Base-by-base conservation (phyloP, 2,113 vertebrate species). In the Mesoclemmys tuberculata region DNA sequence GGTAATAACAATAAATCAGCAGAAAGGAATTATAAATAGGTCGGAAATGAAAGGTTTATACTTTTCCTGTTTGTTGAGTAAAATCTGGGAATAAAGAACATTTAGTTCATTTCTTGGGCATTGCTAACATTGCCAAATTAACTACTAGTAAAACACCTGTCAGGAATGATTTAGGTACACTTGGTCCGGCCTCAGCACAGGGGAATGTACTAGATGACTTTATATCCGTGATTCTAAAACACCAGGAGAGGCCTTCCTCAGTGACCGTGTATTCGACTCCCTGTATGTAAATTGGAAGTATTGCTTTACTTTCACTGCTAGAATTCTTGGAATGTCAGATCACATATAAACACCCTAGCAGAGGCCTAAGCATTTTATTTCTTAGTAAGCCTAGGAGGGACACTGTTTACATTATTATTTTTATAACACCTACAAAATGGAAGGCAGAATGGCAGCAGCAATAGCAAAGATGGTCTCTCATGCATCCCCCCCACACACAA, bases 221-320 rank as follows among this genome's bases (percentile, higher is more conserved):
- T 13, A 61, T 61, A 11, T 29, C 29, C 6, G 16, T 35, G 58
- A 81, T 58, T 19, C 14, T 58, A 46, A 82, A 91, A 75, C 84
- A 10, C 31, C 86, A 93, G 49, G 58, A 92, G 77, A 90, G 82
- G 51, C 35, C 88, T 91, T 93, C 80, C 80, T 93, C 49, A 5
- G 93, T 89, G 79, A 24, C 89, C 90, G 85, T 97, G 85, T 90
- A 87, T 58, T 94, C 90, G 75, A 5, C 38, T 51, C 90, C 64
- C 56, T 48, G 27, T 56, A 41, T 96, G 61, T 41, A 38, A 56
- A 44, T 54, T 58, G 79, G 79, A 93, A 94, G 6, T 48, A 80
- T 80, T 85, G 84, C 64, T 97, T 93, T 91, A 74, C 94, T 93
- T 93, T 89, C 44, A 41, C 46, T 12, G 77, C 29, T 88, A 80